phyloP scores from a whole-genome alignment of 2,888 invertebrate species.

The Encarsia formosa region DNA sequence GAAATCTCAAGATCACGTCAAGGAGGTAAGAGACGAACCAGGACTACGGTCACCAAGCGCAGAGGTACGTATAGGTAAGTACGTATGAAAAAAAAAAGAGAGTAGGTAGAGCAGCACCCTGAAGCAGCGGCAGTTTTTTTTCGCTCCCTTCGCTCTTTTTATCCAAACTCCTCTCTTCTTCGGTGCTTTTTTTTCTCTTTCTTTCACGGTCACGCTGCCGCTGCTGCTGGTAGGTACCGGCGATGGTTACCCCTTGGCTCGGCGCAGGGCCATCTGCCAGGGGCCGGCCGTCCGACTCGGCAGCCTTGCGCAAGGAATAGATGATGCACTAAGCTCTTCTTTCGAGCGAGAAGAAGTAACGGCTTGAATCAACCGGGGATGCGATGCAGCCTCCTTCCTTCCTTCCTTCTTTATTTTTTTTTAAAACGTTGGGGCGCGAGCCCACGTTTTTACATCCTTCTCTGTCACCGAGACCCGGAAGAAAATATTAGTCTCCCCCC shows the following conservation, averaged over 20 bases:
- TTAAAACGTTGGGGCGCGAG: too few relatives aligned
- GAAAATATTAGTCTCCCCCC: too few relatives aligned
- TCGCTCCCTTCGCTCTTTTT: conserved; percentile 41
- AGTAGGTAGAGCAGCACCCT: conserved; percentile 30
- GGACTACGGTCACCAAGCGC: background rate
- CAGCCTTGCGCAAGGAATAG: background rate
- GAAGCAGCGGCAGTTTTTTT: conserved; percentile 31
- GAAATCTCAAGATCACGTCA: conserved; percentile 28
- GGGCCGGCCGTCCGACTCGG: conserved; percentile 42
- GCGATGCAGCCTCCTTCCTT: too few relatives aligned
- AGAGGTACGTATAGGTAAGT: conserved; percentile 4
- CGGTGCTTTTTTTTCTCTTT: conserved; percentile 27
- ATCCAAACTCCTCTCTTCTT: conserved; percentile 34
- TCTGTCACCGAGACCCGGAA: too few relatives aligned
- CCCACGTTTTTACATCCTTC: too few relatives aligned
- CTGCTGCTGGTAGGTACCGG: conserved; percentile 19
- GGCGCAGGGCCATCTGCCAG: conserved; percentile 58
- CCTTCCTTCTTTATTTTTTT: too few relatives aligned
- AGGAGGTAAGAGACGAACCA: conserved; percentile 29
- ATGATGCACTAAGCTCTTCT: conserved; percentile 27
- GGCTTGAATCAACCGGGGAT: conserved; percentile 37
- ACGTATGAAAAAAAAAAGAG: conserved; percentile 18
- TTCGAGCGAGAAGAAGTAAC: too few relatives aligned
- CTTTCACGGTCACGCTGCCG: conserved; percentile 39
- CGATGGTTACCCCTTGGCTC: conserved; percentile 50